phyloP scores from a whole-genome alignment of 2,113 vertebrate species.

The Guaruba guarouba region DNA sequence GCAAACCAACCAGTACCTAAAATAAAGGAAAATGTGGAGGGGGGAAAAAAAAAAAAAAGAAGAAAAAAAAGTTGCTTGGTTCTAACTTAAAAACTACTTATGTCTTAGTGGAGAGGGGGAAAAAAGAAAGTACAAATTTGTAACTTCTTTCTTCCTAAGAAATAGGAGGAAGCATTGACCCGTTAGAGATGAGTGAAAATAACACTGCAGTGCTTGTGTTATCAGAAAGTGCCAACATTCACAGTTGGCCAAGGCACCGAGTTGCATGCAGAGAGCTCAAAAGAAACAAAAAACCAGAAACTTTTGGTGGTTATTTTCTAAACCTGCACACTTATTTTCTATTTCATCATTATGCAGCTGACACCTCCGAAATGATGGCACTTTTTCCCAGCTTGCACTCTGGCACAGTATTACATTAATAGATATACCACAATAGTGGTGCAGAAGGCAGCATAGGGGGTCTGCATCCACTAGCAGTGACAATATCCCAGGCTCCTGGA shows the following conservation, averaged over 20 bases:
- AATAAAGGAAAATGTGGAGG: not conserved
- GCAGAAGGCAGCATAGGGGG: not conserved
- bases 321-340: not conserved
- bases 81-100: not conserved
- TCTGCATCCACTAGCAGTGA: too few species aligned
- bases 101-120: fast-evolving
- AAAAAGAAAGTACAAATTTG: not conserved
- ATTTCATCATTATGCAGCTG: not conserved
- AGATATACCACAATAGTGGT: not conserved
- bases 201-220: not conserved
- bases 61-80: not conserved
- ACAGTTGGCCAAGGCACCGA: not conserved
- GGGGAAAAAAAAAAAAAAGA: not conserved
- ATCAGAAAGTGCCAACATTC: not conserved
- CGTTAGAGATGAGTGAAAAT: not conserved
- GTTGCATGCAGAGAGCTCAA: not conserved
- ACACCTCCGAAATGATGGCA: not conserved
- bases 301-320: not conserved
- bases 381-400: not conserved
- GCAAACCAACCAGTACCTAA: not conserved
- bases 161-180: fast-evolving
- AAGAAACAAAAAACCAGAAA: not conserved
- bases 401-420: not conserved
- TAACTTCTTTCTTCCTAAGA: not conserved
- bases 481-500: not conserved